phyloP scores from a whole-genome alignment of 2,797 vertebrate species.

The Pitangus sulphuratus region DNA sequence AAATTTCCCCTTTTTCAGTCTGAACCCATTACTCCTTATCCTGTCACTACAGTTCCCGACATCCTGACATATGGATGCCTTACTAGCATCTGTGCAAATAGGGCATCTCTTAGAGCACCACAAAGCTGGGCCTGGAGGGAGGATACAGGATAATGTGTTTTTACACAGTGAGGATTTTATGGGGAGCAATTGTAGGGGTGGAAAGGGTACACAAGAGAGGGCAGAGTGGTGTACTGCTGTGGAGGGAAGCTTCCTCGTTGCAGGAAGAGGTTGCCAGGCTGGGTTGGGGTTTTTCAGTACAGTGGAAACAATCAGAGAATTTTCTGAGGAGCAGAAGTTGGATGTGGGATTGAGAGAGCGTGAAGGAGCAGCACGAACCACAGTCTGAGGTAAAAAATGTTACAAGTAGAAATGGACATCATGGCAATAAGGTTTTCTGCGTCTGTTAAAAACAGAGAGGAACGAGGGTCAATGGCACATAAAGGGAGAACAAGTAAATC shows the following conservation, averaged over 20 bases:
- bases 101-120: neutral
- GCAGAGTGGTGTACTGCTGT: neutral
- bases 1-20: neutral
- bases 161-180: neutral
- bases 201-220: neutral
- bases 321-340: neutral
- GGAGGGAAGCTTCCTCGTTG: fast-evolving
- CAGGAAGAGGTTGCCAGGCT: neutral
- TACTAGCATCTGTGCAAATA: neutral
- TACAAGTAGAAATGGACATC: neutral
- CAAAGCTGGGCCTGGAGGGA: neutral
- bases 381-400: neutral
- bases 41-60: neutral
- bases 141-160: neutral
- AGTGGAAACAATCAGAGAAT: fast-evolving
- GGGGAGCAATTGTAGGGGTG: neutral
- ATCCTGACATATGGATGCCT: neutral
- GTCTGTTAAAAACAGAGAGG: neutral
- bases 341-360: neutral
- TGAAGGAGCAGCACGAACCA: neutral
- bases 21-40: neutral
- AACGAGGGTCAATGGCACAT: fast-evolving
- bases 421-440: neutral
- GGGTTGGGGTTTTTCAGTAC: neutral
- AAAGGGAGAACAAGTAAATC: neutral